Percentiles rank a stretch among this genome's conserved stretches.
Conservation (phyloP, 2,113 vertebrate species). For the Myotis brandtii region DNA sequence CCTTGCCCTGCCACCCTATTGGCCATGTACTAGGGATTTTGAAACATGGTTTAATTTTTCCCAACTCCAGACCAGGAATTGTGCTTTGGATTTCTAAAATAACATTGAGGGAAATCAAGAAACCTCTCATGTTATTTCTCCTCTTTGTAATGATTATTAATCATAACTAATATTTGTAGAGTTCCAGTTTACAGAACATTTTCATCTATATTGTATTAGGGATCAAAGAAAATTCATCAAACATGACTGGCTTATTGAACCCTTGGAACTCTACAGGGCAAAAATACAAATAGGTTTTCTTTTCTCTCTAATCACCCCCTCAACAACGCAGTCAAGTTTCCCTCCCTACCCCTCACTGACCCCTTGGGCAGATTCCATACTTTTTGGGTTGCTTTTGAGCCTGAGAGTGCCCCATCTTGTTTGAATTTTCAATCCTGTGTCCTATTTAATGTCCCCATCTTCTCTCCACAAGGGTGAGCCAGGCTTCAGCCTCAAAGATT, state of each 20-base stretch:
- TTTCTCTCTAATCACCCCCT: neutral
- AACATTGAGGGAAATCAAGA: neutral
- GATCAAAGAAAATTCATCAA: conserved; percentile 57
- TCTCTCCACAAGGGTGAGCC: neutral
- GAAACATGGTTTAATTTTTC: neutral
- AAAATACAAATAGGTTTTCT: neutral
- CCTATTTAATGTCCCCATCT: neutral
- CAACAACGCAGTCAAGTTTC: neutral
- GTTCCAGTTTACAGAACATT: conserved; percentile 48
- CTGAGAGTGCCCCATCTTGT: neutral
- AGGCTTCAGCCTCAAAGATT: neutral
- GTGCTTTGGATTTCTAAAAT: neutral
- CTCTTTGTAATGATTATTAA: conserved; percentile 38
- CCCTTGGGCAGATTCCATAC: neutral
- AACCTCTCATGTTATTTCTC: conserved; percentile 16
- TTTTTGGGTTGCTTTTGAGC: neutral
- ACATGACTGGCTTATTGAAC: conserved; percentile 5
- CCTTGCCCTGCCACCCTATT: accelerated
- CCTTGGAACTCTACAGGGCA: neutral
- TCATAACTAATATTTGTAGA: conserved; percentile 47
- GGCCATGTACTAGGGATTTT: neutral
- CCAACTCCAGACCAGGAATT: neutral
- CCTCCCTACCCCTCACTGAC: neutral
- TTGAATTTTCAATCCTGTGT: neutral
- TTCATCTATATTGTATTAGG: conserved; percentile 19